These are phyloP conservation scores for Papilio helenus DNA, from an alignment of 1,140 invertebrate species.

Conservation along the genomic window DNA sequence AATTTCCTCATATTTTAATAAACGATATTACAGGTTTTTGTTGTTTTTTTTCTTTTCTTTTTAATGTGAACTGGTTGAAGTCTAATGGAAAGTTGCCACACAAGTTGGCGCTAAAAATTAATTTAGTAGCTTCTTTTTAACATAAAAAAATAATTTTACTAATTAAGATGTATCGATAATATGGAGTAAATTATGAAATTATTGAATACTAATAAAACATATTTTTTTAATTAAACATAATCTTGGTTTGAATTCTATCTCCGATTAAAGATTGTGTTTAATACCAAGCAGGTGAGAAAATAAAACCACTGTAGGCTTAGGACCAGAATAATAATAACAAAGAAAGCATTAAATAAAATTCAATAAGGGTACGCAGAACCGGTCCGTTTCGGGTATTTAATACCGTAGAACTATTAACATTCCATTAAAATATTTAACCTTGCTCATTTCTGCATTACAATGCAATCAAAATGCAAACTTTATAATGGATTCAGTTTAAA, in stretches of 20 bases:
- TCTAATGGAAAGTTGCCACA: constrained; percentile 21
- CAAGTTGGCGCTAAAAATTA: constrained; percentile 16
- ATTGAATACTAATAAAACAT: no score
- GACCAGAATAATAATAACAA: constrained; percentile 9
- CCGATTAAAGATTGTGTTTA: background rate
- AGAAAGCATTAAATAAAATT: constrained; percentile 32
- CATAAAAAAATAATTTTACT: background rate
- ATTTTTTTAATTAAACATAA: background rate
- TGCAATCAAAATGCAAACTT: constrained; percentile 34
- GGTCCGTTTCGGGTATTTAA: constrained; percentile 6
- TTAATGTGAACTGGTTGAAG: background rate
- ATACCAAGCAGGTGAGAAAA: background rate
- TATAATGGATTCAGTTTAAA: constrained; percentile 48
- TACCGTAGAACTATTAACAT: constrained; percentile 63
- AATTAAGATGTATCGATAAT: background rate
- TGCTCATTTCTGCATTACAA: constrained; percentile 66
- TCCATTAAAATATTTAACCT: constrained; percentile 62
- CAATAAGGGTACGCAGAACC: constrained; percentile 3
- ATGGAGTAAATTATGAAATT: no score
- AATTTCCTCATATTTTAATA: constrained; percentile 13
- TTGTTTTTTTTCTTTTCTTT: background rate
- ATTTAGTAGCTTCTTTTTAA: background rate
- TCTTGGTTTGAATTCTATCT: background rate
- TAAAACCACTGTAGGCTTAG: background rate
- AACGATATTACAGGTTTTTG: background rate